Conservation (phyloP, 1,140 invertebrate genomes). For the Belonocnema kinseyi region DNA sequence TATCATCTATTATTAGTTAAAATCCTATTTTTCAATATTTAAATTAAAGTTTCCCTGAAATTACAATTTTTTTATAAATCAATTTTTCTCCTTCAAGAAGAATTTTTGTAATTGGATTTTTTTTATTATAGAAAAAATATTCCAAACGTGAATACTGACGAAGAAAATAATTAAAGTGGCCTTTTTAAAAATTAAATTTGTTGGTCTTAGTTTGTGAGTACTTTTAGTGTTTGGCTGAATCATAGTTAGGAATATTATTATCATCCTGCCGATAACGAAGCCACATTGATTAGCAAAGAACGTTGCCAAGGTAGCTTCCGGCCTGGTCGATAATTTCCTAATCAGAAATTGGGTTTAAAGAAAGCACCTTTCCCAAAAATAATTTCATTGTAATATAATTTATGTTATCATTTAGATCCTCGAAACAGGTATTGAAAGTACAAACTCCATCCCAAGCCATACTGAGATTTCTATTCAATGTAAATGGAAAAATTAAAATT, state of each 20-base stretch:
- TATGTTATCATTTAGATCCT: no score
- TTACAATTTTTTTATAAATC: no score
- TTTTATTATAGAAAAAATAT: no score
- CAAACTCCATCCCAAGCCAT: no score
- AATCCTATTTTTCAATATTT: no score
- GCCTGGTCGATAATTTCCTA: slow-evolving; percentile 60
- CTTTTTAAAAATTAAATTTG: not conserved
- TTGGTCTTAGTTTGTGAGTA: not conserved
- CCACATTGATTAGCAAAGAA: slow-evolving; percentile 64
- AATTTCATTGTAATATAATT: not conserved
- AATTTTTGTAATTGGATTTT: not conserved
- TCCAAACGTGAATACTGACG: no score
- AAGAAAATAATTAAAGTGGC: no score
- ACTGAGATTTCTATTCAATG: no score
- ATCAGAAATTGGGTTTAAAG: slow-evolving; percentile 51
- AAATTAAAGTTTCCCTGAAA: no score
- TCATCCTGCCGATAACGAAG: slow-evolving; percentile 41
- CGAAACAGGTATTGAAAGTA: no score
- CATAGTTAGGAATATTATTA: slow-evolving; percentile 1
- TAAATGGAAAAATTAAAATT: no score
- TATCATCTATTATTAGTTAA: no score
- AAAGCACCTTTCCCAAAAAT: not conserved
- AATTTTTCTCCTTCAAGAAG: not conserved
- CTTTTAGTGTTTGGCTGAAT: not conserved
- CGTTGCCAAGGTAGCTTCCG: slow-evolving; percentile 64